These are phyloP conservation scores for Zaprionus lineosus DNA, from an alignment of 2,888 invertebrate species.

Conservation along the genomic window DNA sequence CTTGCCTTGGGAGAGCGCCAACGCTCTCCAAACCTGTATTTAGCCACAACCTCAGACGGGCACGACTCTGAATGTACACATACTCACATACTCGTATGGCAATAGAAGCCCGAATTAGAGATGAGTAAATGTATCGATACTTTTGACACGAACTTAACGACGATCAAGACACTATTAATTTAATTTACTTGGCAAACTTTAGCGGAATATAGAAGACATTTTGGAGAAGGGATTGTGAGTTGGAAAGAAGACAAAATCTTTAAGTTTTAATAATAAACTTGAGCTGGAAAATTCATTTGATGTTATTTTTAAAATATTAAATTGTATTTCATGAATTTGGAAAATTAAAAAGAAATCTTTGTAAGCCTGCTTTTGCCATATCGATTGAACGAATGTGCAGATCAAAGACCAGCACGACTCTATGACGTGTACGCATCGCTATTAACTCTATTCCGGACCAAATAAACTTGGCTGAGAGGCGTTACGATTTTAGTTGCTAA, in stretches of 20 bases:
- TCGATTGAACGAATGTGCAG: too few species aligned
- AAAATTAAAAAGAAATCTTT: too few species aligned
- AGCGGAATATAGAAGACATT: too few species aligned
- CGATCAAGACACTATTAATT: not conserved
- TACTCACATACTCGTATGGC: not conserved
- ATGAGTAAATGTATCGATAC: conserved; percentile 6
- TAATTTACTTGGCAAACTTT: too few species aligned
- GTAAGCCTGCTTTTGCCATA: too few species aligned
- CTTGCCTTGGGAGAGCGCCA: conserved; percentile 11
- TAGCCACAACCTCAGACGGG: conserved; percentile 10
- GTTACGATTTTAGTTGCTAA: conserved; percentile 59
- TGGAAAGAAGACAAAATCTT: too few species aligned
- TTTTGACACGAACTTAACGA: conserved; percentile 1
- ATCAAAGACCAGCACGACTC: conserved; percentile 20
- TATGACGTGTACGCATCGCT: conserved; percentile 36
- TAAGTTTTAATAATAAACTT: too few species aligned
- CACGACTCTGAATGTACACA: not conserved
- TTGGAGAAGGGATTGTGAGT: too few species aligned
- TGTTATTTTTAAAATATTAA: too few species aligned
- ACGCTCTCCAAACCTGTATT: conserved; percentile 44
- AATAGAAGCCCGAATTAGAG: not conserved
- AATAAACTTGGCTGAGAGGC: conserved; percentile 33
- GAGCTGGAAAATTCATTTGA: too few species aligned
- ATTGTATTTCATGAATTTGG: too few species aligned
- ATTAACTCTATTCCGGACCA: conserved; percentile 3